Base-by-base conservation (phyloP, 2,797 vertebrate species). In the Acipenser ruthenus region DNA sequence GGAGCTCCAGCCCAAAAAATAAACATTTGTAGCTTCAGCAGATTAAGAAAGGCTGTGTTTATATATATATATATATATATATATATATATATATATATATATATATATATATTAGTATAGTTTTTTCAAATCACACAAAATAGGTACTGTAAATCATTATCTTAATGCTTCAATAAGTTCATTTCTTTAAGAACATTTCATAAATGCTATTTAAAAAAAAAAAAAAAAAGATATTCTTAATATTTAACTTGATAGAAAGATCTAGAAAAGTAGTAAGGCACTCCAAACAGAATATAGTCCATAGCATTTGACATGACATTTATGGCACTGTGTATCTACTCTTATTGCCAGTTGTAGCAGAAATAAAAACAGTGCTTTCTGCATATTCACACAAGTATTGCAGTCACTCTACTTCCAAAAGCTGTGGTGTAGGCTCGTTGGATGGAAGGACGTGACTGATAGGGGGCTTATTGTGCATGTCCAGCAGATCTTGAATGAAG, bases 191-290 rank as follows among this genome's bases (percentile, higher is more conserved):
- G 73, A 37, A 37, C 3, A 82, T 92, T 80, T 85, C 78, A 79
- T 86, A 87, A 87, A 88, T 83, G 82, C 84, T 86, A 80, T 63
- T 63, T 50, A 80, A 85, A 87, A 87, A 84, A 89, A 83, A 79
- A 77, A 87, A 84, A 89, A 82, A 79, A 78, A 83, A 83, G 51
- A n/a, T 72, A 37, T 37, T 37, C 37, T 78, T 83, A 75, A 74
- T 62, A 82, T 76, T 82, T 79, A 83, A 83, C n/a, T 70, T 63
- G 52, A 67, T 70, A 86, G 83, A 90, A 92, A 93, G 88, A 89
- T 90, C 81, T 86, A 90, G 86, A 88, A 89, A 86, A 95, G 95
- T 95, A 96, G 93, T 94, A 98, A 97, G 95, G 95, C 95, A 98
- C 95, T 93, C 92, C 80, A 82, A 87, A 85, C 76, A 86, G 81